Evolutionary conservation across 1,140 invertebrate genomes (phyloP), one percentile per base, ranked within the genome.

Genomic region (Drosophila albomicans): DNA sequence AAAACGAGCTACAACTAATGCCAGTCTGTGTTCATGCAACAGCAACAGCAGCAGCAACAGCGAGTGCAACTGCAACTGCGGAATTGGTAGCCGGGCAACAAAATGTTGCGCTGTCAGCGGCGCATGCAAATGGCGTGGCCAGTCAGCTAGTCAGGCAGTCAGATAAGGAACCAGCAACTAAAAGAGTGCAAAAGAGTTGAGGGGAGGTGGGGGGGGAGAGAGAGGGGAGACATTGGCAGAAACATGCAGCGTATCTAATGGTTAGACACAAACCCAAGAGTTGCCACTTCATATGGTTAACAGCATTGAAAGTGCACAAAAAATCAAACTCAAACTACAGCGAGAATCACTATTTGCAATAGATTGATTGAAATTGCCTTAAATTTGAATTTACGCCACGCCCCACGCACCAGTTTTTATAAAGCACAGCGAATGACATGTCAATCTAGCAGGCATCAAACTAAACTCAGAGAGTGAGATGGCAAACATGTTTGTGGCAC

Each of bases 31-130:
- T 62, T 30, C 64, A 49, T 56, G 66, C 79, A 54, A 43, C 79
- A n/a, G 56, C 63, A 64, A 15, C 15, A 15, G 66, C 79, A 54
- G 30, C 79, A n/a, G 56, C 63, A 64, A 73, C 78, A 78, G 84
- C 80, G 80, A 43, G 1, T 32, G 32, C 5, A 48, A 43, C 79
- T 16, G 56, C 54, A 59, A 77, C 78, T 80, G 84, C 85, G 80
- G 80, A 87, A 89, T 87, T 87, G 84, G 84, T 87, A 87, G 84
- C 85, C 67, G 68, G 43, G 77, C 85, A 89, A 89, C 84, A 84
- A 87, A 87, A 87, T 87, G 85, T 87, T 87, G 85, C 84, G 77
- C 82, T 87, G 84, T 89, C 85, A 87, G 84, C 84, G 64, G 65
- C 80, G 78, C 84, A 87, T 87, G 84, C 84, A 87, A 87, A 87